Percentiles rank a stretch among this genome's conserved stretches.
Conservation (phyloP, 2,888 invertebrate species). For the Ectemnius cavifrons region DNA sequence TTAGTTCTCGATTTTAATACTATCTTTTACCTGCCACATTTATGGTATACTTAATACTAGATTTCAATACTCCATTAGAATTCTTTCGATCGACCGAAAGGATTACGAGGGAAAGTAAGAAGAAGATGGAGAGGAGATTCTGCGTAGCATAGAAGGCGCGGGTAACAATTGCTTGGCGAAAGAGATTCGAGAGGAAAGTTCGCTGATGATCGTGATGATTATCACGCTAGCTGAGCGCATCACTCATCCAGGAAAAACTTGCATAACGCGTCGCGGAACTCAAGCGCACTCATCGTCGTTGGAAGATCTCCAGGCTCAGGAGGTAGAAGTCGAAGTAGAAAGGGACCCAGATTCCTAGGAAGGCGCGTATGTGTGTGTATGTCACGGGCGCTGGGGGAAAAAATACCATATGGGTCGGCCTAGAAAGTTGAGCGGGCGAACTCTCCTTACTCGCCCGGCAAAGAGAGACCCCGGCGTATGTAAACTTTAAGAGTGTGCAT, state of each 20-base stretch:
- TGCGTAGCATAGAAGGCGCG: too few species aligned
- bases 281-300: conserved; percentile 15
- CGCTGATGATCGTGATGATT: too few species aligned
- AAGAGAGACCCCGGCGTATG: conserved; percentile 5
- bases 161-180: too few species aligned
- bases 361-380: conserved; percentile 37
- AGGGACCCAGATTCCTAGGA: conserved; percentile 61
- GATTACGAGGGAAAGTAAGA: too few species aligned
- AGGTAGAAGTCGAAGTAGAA: conserved; percentile 48
- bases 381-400: conserved; percentile 47
- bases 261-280: conserved; percentile 19
- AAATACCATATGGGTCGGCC: conserved; percentile 65
- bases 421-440: conserved; percentile 61
- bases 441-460: conserved; percentile 28
- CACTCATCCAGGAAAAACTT: conserved; percentile 12
- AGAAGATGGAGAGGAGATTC: too few species aligned
- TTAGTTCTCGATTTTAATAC: too few species aligned
- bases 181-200: too few species aligned
- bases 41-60: too few species aligned
- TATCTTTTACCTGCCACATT: too few species aligned
- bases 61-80: too few species aligned
- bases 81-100: too few species aligned
- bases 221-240: background rate
- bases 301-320: conserved; percentile 25
- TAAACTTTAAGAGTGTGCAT: conserved; percentile 23